phyloP scores from a whole-genome alignment of 2,888 invertebrate species.

The Platerodrilus igneus region DNA sequence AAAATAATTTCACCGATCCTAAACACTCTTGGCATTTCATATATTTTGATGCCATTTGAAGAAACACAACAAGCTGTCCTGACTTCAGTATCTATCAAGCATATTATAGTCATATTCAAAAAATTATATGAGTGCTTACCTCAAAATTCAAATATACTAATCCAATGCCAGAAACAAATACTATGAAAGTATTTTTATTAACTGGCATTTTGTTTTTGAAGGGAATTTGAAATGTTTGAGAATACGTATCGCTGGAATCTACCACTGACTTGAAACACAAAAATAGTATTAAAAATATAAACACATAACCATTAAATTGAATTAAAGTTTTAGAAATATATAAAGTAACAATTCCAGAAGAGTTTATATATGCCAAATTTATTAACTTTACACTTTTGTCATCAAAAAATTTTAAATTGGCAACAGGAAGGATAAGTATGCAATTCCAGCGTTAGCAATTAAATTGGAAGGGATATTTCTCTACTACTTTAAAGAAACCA shows the following conservation, averaged over 20 bases:
- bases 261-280: slow-evolving; percentile 8
- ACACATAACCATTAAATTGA: too few species aligned
- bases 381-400: too few species aligned
- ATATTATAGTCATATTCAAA: background rate
- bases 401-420: too few species aligned
- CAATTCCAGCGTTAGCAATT: too few species aligned
- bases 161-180: slow-evolving; percentile 17
- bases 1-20: slow-evolving; percentile 12
- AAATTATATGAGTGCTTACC: slow-evolving; percentile 4
- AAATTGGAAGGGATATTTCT: too few species aligned
- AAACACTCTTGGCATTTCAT: slow-evolving; percentile 9
- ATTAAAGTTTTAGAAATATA: background rate
- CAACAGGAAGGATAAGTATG: too few species aligned
- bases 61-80: slow-evolving; percentile 13
- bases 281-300: background rate
- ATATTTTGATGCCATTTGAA: slow-evolving; percentile 14
- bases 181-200: slow-evolving; percentile 7
- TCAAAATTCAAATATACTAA: slow-evolving; percentile 14
- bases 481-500: too few species aligned
- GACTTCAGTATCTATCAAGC: slow-evolving; percentile 10
- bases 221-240: slow-evolving; percentile 10
- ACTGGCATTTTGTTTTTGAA: slow-evolving; percentile 7
- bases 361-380: too few species aligned
- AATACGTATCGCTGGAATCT: slow-evolving; percentile 12
- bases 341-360: too few species aligned